Percentiles rank a stretch among this genome's conserved stretches.
These are phyloP conservation scores for Callocephalon fimbriatum DNA, from an alignment of 2,113 vertebrate genomes.

Conservation along the genomic window DNA sequence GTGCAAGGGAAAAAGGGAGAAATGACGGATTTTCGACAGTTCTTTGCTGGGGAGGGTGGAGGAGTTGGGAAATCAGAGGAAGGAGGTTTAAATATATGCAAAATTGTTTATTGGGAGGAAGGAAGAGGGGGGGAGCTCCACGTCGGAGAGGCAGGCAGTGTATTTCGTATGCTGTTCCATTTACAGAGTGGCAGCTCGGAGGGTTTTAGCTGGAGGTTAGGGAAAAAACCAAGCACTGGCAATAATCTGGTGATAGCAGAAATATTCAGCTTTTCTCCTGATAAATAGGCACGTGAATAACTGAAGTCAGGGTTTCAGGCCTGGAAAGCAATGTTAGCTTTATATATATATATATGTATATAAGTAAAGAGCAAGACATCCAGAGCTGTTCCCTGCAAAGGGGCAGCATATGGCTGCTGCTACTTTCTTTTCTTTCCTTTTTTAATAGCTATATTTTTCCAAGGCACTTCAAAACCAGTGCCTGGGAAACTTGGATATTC, in stretches of 20 bases:
- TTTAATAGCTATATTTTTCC: background rate
- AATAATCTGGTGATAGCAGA: constrained; percentile 59
- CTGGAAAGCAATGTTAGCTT: background rate
- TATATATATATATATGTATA: background rate
- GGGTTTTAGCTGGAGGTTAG: constrained; percentile 66
- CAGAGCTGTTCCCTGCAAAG: background rate
- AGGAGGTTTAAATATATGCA: constrained; percentile 76
- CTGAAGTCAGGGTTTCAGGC: constrained; percentile 7
- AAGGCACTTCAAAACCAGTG: background rate
- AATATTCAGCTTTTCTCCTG: constrained; percentile 46
- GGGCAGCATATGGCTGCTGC: background rate
- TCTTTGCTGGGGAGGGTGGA: constrained; percentile 59
- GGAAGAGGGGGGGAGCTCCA: background rate
- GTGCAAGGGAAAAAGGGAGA: constrained; percentile 72
- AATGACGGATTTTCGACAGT: constrained; percentile 78
- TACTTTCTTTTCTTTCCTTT: background rate
- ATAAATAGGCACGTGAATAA: constrained; percentile 14
- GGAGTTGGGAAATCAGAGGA: constrained; percentile 36
- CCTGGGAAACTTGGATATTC: background rate
- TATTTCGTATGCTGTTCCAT: background rate
- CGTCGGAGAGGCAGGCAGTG: background rate
- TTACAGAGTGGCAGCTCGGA: constrained; percentile 18
- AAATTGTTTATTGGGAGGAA: constrained; percentile 70
- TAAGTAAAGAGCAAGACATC: background rate
- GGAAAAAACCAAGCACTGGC: constrained; percentile 24